These are phyloP conservation scores for Terebella lapidaria DNA, from an alignment of 2,888 invertebrate species.

Conservation along the genomic window DNA sequence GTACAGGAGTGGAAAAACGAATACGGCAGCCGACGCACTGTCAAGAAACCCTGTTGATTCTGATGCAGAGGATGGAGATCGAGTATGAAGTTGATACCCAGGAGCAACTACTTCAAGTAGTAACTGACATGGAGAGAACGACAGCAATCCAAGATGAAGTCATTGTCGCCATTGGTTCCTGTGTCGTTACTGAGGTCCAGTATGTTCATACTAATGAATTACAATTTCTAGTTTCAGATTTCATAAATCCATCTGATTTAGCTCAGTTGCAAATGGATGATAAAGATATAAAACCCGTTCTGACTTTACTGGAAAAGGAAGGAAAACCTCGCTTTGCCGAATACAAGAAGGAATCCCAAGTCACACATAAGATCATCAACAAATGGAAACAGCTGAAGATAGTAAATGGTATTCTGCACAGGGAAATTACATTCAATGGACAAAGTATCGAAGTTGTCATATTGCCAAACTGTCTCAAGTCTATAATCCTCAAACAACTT, in stretches of 20 bases:
- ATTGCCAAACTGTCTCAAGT: not conserved
- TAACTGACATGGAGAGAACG: not conserved
- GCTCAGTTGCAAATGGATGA: not conserved
- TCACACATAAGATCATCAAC: not conserved
- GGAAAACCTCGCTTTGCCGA: not conserved
- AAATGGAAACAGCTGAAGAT: not conserved
- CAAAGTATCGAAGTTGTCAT: not conserved
- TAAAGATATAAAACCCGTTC: not conserved
- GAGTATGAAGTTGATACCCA: not conserved
- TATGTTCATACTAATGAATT: too few species aligned
- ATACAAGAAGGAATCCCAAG: not conserved
- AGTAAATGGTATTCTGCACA: not conserved
- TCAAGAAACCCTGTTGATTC: not conserved
- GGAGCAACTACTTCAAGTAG: not conserved
- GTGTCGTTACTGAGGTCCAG: too few species aligned
- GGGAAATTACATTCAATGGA: not conserved
- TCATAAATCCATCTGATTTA: too few species aligned
- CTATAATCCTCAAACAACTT: not conserved
- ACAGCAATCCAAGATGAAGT: not conserved
- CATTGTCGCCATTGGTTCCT: not conserved
- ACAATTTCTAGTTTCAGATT: too few species aligned
- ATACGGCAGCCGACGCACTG: not conserved
- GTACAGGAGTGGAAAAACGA: not conserved
- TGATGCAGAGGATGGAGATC: too few species aligned
- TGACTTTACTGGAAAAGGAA: not conserved